Evolutionary conservation across 2,888 invertebrate species (phyloP).

Genomic region (Acrobasis repandana): DNA sequence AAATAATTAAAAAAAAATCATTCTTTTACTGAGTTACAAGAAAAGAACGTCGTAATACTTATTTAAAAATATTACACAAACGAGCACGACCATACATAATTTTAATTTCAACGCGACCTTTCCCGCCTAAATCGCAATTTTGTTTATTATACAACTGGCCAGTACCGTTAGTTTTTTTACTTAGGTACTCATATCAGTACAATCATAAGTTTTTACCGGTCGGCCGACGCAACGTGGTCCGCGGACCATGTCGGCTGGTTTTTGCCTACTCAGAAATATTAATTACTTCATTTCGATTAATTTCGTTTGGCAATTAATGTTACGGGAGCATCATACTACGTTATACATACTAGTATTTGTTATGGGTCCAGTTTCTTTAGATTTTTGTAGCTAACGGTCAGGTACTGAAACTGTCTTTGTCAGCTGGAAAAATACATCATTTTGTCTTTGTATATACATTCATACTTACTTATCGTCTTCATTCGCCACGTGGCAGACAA

Average conservation of each 20-base stretch:
- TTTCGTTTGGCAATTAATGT: conserved; percentile 37
- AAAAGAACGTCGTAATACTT: neutral
- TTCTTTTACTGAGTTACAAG: too few relatives aligned
- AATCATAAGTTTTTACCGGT: conserved; percentile 32
- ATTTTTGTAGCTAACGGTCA: too few relatives aligned
- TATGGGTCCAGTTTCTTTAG: too few relatives aligned
- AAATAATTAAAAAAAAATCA: too few relatives aligned
- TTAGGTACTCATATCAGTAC: conserved; percentile 41
- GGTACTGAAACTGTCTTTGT: too few relatives aligned
- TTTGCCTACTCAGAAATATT: conserved; percentile 49
- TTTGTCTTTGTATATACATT: too few relatives aligned
- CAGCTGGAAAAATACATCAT: too few relatives aligned
- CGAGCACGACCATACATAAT: neutral
- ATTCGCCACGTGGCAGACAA: too few relatives aligned
- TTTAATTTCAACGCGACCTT: neutral
- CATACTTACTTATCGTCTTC: too few relatives aligned
- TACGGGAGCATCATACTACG: neutral
- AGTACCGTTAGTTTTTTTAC: conserved; percentile 33
- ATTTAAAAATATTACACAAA: too few relatives aligned
- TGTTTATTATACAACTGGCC: conserved; percentile 23
- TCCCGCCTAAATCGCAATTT: conserved; percentile 16
- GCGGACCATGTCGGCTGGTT: conserved; percentile 35
- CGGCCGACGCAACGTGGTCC: conserved; percentile 33
- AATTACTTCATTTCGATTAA: conserved; percentile 62
- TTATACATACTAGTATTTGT: neutral